Evolutionary conservation across 1,140 invertebrate species (phyloP), one percentile per base, ranked within the genome.

Genomic region (Phortica variegata): DNA sequence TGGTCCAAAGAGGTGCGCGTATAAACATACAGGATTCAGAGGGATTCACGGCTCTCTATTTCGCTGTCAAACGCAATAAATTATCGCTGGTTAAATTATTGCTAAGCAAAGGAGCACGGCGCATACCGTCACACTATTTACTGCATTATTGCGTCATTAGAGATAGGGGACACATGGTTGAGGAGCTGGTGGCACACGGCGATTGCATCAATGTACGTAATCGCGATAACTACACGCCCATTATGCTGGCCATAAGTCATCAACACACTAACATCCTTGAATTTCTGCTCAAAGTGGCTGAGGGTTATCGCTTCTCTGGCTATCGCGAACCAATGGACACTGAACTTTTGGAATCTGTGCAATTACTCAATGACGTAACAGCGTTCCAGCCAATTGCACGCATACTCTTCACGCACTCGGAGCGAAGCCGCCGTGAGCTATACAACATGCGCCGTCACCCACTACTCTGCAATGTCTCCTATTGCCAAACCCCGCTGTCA

Each of bases 21-120:
- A 75, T 84, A 7, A 85, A 85, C 62, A 68, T 82, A 13, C 82
- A 84, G 71, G 83, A 85, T 50, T 77, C 77, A 49, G 72, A 80
- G 43, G 79, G 79, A 65, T 76, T 79, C 31, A 83, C 81, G 3
- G 78, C 82, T 0, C 55, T 84, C 6, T 78, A 79, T 54, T 78
- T 80, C 51, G 82, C 82, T 2, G 80, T 82, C 2, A 78, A 78
- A 63, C 75, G 78, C 19, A 77, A 79, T 20, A 76, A 80, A 45
- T 49, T 63, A 1, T 49, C 58, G 3, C 44, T 82, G 20, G 78
- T 76, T 2, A 47, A 62, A 34, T 42, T 79, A 39, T 60, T 84
- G 5, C 49, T 85, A 4, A 62, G 78, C 47, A 70, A 76, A n/a
- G 82, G 82, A 13, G 82, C 83, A 0, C 80, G 82, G 31, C 65